Conservation (phyloP, 1,140 invertebrate species). For the Zaprionus taronus region DNA sequence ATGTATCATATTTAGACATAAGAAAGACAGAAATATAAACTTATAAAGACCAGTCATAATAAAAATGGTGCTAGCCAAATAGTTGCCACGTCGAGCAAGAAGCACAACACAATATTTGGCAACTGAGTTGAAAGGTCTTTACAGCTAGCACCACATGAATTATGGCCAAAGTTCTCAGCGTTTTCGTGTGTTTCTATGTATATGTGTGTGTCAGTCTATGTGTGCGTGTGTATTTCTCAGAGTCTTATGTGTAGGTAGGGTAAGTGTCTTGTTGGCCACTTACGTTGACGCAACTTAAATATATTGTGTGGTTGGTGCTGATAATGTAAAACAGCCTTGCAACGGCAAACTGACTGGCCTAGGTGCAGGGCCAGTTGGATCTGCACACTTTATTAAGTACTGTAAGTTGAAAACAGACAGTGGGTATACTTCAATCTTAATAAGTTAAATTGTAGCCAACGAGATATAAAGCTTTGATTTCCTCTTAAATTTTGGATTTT, state of each 20-base stretch:
- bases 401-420: slow-evolving; percentile 20
- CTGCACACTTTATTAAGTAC: slow-evolving; percentile 33
- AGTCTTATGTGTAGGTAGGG: neutral
- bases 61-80: slow-evolving; percentile 21
- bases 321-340: slow-evolving; percentile 55
- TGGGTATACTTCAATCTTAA: slow-evolving; percentile 43
- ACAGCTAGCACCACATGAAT: slow-evolving; percentile 58
- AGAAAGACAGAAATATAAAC: slow-evolving; percentile 77
- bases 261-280: slow-evolving; percentile 49
- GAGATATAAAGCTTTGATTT: slow-evolving; percentile 52
- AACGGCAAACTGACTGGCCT: slow-evolving; percentile 5
- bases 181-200: slow-evolving; percentile 2
- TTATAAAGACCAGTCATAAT: slow-evolving; percentile 62
- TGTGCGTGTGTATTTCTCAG: neutral
- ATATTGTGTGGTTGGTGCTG: slow-evolving; percentile 57
- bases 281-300: slow-evolving; percentile 8
- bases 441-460: slow-evolving; percentile 62
- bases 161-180: slow-evolving; percentile 73
- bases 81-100: slow-evolving; percentile 52
- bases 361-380: neutral
- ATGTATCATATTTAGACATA: slow-evolving; percentile 79
- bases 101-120: slow-evolving; percentile 60
- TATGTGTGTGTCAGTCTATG: slow-evolving; percentile 4
- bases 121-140: slow-evolving; percentile 81
- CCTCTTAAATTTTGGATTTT: slow-evolving; percentile 2